phyloP scores from a whole-genome alignment of 2,888 invertebrate genomes.

The Mythimna loreyi region DNA sequence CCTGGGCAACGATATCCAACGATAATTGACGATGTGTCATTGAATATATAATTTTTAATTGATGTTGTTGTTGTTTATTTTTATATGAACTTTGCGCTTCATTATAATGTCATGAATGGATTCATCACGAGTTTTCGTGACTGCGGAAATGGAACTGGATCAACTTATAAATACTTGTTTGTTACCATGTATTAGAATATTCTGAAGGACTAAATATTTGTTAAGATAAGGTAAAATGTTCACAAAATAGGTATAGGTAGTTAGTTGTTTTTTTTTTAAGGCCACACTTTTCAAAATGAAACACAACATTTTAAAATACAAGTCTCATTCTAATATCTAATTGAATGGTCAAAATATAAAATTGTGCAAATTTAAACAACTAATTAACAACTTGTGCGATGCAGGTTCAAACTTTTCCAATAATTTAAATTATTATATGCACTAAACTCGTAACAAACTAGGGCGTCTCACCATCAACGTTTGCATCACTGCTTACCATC shows the following conservation, averaged over 20 bases:
- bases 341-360: not conserved
- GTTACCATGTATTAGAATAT: not conserved
- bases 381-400: slow-evolving; percentile 1
- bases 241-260: too few species aligned
- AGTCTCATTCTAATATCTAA: not conserved
- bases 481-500: too few species aligned
- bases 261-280: not conserved
- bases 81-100: not conserved
- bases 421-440: not conserved
- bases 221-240: not conserved
- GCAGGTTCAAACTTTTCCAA: not conserved
- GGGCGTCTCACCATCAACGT: too few species aligned
- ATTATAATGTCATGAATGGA: slow-evolving; percentile 10
- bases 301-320: not conserved
- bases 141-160: slow-evolving; percentile 37
- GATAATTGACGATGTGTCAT: slow-evolving; percentile 10
- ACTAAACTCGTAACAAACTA: too few species aligned
- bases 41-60: slow-evolving; percentile 8
- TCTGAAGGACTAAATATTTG: not conserved
- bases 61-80: slow-evolving; percentile 16
- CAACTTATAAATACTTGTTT: slow-evolving; percentile 22
- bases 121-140: slow-evolving; percentile 29
- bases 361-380: slow-evolving; percentile 5
- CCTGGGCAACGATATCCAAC: not conserved
- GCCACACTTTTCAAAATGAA: slow-evolving; percentile 9